Evolutionary conservation across 2,797 vertebrate species (phyloP), one percentile per base, ranked within the genome.

Genomic region (Odontamblyopus lacepedii): DNA sequence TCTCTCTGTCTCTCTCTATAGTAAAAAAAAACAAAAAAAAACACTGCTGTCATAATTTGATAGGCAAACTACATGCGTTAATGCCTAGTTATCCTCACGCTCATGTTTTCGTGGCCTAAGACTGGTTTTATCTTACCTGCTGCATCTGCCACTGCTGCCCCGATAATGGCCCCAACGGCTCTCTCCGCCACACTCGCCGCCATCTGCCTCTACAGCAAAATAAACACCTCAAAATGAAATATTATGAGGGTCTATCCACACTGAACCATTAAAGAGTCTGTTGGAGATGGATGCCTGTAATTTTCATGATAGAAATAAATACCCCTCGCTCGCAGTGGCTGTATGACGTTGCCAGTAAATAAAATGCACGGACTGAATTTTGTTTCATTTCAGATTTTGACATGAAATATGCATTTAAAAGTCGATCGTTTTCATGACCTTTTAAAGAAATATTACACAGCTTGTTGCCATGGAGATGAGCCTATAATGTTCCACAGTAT

Each of bases 81-180:
- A 35, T 6, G 38, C 44, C 51, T 29, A 41, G 23, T 48, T 41
- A 44, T 13, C 4, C 5, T 15, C 71, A 67, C 70, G 70, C 67
- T 59, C 19, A 29, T 13, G 5, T 53, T 27, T 38, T 38, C 0
- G 57, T 56, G n/a, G 9, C 41, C 60, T 56, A 56, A 69, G 63
- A 62, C 16, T 35, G n/a, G 30, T n/a, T 84, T 81, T 79, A 83
- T 84, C 85, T 86, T 80, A 93, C 92, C 91, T 79, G 92, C 93
- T 78, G 93, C 92, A 84, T 94, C 93, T 78, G 93, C 89, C 63
- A 89, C 92, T 50, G 93, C 92, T 29, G 92, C 91, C 71, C 91
- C 92, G 13, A 93, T 85, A 74, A 93, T 78, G 71, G 92, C 91
- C 73, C 93, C 92, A 0, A 87, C 59, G 70, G 89, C 89, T 84